Evolutionary conservation across 2,888 invertebrate species (phyloP).

Genomic region (Epirrita christyi): DNA sequence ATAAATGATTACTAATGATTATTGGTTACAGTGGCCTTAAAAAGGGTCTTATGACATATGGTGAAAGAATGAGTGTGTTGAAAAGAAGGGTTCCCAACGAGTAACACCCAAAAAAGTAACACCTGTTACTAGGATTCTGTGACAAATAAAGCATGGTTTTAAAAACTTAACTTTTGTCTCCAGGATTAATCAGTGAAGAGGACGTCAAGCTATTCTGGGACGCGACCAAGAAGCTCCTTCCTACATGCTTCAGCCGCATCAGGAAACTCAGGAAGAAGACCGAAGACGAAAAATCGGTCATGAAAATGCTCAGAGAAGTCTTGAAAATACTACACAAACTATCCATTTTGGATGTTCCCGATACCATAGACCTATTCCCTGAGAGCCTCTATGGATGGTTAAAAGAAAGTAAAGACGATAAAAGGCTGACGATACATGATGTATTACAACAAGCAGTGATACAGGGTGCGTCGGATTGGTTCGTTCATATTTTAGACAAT

Average conservation of each 20-base stretch:
- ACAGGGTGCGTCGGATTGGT: constrained; percentile 92
- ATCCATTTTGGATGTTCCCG: constrained; percentile 85
- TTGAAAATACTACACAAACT: constrained; percentile 89
- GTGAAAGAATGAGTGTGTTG: too few species aligned
- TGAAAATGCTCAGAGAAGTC: constrained; percentile 89
- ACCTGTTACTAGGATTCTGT: too few species aligned
- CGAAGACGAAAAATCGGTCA: constrained; percentile 88
- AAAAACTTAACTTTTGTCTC: constrained; percentile 19
- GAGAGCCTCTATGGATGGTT: constrained; percentile 88
- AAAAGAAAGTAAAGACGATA: constrained; percentile 64
- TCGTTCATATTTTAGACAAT: constrained; percentile 89
- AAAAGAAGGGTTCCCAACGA: too few species aligned
- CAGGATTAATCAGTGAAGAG: constrained; percentile 81
- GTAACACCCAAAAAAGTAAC: too few species aligned
- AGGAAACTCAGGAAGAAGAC: constrained; percentile 90
- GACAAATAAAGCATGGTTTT: too few species aligned
- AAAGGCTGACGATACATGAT: constrained; percentile 84
- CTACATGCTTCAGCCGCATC: constrained; percentile 90
- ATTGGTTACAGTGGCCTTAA: too few species aligned
- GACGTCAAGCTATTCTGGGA: constrained; percentile 92
- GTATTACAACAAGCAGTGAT: constrained; percentile 88
- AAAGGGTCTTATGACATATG: too few species aligned
- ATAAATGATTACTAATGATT: too few species aligned
- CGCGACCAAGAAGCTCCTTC: constrained; percentile 89
- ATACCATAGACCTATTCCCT: constrained; percentile 88